phyloP scores from a whole-genome alignment of 1,140 invertebrate genomes.

The Temnothorax curvispinosus region DNA sequence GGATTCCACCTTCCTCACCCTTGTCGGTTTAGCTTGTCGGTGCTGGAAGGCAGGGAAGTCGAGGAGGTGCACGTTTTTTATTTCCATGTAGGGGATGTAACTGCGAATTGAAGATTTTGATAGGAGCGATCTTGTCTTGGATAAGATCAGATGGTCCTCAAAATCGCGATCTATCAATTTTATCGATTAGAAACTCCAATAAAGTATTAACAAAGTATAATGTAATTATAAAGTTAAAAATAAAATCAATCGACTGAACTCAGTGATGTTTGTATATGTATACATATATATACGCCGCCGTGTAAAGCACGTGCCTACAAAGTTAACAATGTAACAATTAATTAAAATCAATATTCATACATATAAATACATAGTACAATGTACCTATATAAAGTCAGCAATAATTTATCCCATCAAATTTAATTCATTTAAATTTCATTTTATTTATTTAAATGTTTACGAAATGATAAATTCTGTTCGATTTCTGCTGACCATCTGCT shows the following conservation, averaged over 20 bases:
- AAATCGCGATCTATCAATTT: not conserved
- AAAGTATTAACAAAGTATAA: not conserved
- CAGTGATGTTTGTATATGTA: not conserved
- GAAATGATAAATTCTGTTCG: too few relatives aligned
- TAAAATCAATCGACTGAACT: not conserved
- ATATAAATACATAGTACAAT: too few relatives aligned
- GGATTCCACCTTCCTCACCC: not conserved
- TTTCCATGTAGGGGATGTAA: not conserved
- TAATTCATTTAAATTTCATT: too few relatives aligned
- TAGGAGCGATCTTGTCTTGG: not conserved
- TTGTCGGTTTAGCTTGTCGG: not conserved
- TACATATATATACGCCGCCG: too few relatives aligned
- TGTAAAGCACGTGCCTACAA: not conserved
- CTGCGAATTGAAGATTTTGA: constrained; percentile 1
- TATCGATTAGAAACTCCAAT: not conserved
- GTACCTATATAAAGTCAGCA: too few relatives aligned
- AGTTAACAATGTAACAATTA: not conserved
- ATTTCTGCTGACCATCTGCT: too few relatives aligned
- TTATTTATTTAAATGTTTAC: too few relatives aligned
- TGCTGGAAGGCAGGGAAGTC: not conserved
- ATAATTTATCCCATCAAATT: too few relatives aligned
- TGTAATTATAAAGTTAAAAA: not conserved
- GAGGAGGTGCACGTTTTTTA: not conserved
- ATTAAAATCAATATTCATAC: too few relatives aligned
- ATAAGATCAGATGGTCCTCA: not conserved